Percentiles rank a stretch among this genome's conserved stretches.
Conservation (phyloP, 2,113 vertebrate species). For the Otis tarda region DNA sequence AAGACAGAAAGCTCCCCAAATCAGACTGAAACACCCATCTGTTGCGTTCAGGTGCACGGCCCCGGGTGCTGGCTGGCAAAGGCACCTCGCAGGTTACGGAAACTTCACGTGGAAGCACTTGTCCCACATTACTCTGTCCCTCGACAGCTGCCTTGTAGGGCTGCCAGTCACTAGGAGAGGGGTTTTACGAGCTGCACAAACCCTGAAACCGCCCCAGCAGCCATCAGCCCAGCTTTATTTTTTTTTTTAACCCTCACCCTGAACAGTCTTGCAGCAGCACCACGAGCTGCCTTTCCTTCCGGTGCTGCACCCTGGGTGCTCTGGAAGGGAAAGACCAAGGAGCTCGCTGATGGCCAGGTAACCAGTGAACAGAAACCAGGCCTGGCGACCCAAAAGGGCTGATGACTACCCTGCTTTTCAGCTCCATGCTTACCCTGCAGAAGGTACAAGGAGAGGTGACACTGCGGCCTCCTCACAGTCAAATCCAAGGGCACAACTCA, state of each 20-base stretch:
- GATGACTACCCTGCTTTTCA: neutral
- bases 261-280: neutral
- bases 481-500: neutral
- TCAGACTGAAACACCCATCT: neutral
- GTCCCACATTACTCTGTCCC: neutral
- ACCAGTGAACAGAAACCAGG: neutral
- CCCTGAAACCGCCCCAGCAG: neutral
- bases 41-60: neutral
- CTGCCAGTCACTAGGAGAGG: neutral
- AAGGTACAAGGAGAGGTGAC: neutral
- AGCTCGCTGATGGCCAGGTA: neutral
- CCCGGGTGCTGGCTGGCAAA: neutral
- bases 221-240: neutral
- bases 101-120: neutral
- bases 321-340: neutral
- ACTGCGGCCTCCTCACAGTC: neutral
- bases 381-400: neutral
- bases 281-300: rapidly evolving
- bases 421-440: neutral
- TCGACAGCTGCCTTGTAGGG: neutral
- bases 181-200: neutral
- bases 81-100: neutral
- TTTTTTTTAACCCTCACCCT: neutral
- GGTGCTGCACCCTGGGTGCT: too few species aligned
- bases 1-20: neutral